phyloP scores from a whole-genome alignment of 1,140 invertebrate species.

The Episyrphus balteatus region DNA sequence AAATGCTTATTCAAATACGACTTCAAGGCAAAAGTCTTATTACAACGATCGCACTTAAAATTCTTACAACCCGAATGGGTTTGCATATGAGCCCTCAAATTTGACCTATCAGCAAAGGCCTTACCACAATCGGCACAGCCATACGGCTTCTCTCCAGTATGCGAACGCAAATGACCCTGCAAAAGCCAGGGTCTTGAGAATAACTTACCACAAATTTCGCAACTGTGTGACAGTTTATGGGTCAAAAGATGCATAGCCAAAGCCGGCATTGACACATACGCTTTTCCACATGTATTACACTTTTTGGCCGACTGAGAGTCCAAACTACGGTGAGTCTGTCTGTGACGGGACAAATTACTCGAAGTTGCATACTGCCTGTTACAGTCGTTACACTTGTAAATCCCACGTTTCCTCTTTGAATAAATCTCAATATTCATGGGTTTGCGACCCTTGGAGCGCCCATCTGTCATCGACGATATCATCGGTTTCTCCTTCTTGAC shows the following conservation, averaged over 20 bases:
- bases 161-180: constrained; percentile 63
- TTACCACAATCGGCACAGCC: constrained; percentile 51
- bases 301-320: constrained; percentile 88
- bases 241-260: constrained; percentile 95
- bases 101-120: constrained; percentile 61
- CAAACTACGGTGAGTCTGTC: constrained; percentile 89
- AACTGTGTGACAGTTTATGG: constrained; percentile 81
- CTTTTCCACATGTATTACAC: constrained; percentile 88
- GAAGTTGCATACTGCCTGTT: constrained; percentile 95
- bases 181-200: constrained; percentile 89
- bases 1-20: constrained; percentile 96
- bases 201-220: constrained; percentile 83
- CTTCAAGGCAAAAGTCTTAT: constrained; percentile 91
- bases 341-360: constrained; percentile 91
- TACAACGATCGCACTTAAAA: constrained; percentile 78
- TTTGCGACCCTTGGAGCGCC: neutral
- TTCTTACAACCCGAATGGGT: constrained; percentile 85
- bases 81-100: constrained; percentile 88
- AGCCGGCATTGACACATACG: constrained; percentile 96
- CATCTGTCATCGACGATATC: neutral
- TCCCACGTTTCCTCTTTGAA: constrained; percentile 42
- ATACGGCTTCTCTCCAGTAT: constrained; percentile 57
- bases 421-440: constrained; percentile 49
- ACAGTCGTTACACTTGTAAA: constrained; percentile 89
- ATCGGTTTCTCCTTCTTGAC: constrained; percentile 2